Base-by-base conservation (phyloP, 2,797 vertebrate species). In the Xenopus petersii region DNA sequence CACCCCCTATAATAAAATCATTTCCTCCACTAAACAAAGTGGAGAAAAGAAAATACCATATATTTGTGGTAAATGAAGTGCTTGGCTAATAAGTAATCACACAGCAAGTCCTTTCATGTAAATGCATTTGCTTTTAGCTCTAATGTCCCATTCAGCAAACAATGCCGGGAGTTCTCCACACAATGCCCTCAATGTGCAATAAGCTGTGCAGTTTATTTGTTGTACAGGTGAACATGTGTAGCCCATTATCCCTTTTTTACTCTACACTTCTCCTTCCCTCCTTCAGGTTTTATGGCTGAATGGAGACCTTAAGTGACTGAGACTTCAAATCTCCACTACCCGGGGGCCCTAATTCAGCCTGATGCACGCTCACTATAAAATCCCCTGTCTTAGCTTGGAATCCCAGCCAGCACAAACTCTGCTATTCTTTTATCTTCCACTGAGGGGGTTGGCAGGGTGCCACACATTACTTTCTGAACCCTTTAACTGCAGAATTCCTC, bases 261-360 rank as follows among this genome's bases (percentile, higher is more conserved):
- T 46, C 77, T 42, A 55, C 51, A 74, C 74, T 16, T 17, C 4
- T 62, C 36, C 56, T 33, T 26, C 54, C 71, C 59, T 61, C 62
- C 61, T 36, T 79, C 64, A 67, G 26, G 24, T 70, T 79, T 74
- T 67, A 74, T 42, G 71, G 67, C 49, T 79, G 71, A 79, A 74
- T 70, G 55, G 67, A 74, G 71, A 70, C 66, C 71, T 79, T 79
- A 74, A 79, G 71, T 79, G 71, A 79, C 77, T 79, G 71, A 66
- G 77, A 74, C 77, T 79, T 74, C 66, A 74, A 79, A 74, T 79
- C 77, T 74, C 71, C 73, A 79, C 70, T 74, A 70, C 77, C 77
- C 77, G 74, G 77, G 60, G 71, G 66, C 77, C 67, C 67, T 79
- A 66, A 79, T 79, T 79, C 73, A 74, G 67, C 64, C 64, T 74